Evolutionary conservation across 1,140 invertebrate genomes (phyloP).

Genomic region (Heliconius hewitsoni): DNA sequence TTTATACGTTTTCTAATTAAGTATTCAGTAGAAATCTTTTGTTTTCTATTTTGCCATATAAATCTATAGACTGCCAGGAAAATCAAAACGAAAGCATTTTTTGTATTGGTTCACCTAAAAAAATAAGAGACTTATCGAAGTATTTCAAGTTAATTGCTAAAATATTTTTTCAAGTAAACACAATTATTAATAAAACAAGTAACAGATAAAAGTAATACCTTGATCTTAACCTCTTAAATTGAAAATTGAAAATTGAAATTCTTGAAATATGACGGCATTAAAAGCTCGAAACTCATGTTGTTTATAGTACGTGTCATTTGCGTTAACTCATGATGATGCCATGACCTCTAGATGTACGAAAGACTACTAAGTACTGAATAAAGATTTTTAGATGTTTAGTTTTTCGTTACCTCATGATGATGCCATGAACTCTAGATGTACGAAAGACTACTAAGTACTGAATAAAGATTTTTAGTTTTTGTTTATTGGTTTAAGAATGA

Average conservation of each 20-base stretch:
- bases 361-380: background rate
- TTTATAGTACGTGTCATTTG: constrained; percentile 19
- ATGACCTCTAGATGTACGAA: background rate
- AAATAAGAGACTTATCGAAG: too few species aligned
- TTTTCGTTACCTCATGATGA: background rate
- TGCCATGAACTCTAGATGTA: background rate
- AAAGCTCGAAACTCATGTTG: constrained; percentile 18
- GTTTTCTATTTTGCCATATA: too few species aligned
- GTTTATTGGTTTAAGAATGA: background rate
- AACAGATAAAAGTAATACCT: background rate
- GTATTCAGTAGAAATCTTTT: too few species aligned
- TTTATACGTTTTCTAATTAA: too few species aligned
- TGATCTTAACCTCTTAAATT: background rate
- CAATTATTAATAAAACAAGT: too few species aligned
- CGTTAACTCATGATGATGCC: constrained; percentile 5
- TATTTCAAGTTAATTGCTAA: too few species aligned
- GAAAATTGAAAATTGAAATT: background rate
- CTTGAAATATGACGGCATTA: background rate
- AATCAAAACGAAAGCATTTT: too few species aligned
- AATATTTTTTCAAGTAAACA: too few species aligned
- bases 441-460: background rate
- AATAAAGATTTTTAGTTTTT: background rate
- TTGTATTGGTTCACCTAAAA: too few species aligned
- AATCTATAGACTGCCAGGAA: too few species aligned
- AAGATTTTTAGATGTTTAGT: too few species aligned